A percentile compares a stretch with the other conserved stretches of the same genome.
Conservation (phyloP, 1,140 invertebrate species). For the Zaprionus davidi region DNA sequence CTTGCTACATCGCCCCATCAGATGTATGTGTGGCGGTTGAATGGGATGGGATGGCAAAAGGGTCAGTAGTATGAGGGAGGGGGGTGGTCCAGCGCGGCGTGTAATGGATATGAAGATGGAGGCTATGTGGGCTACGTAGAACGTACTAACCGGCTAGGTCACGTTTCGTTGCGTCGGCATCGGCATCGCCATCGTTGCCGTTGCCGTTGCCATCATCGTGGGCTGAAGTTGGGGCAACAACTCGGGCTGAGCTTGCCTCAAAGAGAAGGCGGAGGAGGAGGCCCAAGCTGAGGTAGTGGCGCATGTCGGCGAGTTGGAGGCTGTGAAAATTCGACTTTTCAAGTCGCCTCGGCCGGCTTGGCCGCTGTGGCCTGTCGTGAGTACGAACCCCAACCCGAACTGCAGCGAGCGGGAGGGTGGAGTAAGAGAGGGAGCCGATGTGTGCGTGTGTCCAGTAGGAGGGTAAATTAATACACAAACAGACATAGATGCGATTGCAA, state of each 20-base stretch:
- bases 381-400: not conserved
- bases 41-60: conserved; percentile 8
- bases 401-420: not conserved
- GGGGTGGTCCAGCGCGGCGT: conserved; percentile 57
- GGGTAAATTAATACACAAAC: conserved; percentile 80
- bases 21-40: conserved; percentile 29
- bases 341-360: conserved; percentile 72
- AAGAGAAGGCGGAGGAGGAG: conserved; percentile 20
- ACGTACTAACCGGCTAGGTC: conserved; percentile 74
- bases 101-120: conserved; percentile 65
- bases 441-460: conserved; percentile 60
- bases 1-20: conserved; percentile 73
- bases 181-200: conserved; percentile 21
- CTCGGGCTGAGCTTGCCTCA: conserved; percentile 2
- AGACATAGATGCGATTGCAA: conserved; percentile 67
- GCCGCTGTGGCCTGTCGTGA: conserved; percentile 40
- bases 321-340: conserved; percentile 80
- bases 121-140: conserved; percentile 69
- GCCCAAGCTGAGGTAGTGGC: conserved; percentile 52
- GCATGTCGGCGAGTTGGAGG: conserved; percentile 70
- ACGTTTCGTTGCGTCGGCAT: conserved; percentile 77
- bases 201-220: conserved; percentile 22
- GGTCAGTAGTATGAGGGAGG: not conserved
- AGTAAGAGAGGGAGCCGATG: conserved; percentile 4
- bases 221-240: conserved; percentile 51